phyloP scores from a whole-genome alignment of 2,113 vertebrate genomes.

The Gopherus flavomarginatus region DNA sequence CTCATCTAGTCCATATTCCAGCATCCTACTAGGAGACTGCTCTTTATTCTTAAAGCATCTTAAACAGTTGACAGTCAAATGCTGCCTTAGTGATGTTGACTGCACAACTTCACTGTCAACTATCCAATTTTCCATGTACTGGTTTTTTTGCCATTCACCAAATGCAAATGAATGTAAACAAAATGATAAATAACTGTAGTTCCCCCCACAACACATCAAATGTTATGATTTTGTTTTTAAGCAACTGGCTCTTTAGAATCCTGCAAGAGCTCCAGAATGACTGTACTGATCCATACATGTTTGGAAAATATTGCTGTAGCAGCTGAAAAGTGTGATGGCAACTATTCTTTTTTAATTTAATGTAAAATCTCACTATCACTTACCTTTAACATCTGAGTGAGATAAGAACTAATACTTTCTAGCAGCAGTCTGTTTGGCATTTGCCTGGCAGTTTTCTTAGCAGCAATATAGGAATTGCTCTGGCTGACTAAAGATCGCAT shows the following conservation, averaged over 20 bases:
- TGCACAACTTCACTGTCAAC: neutral
- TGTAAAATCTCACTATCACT: slow-evolving; percentile 17
- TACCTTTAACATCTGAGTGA: slow-evolving; percentile 93
- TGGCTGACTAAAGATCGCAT: slow-evolving; percentile 90
- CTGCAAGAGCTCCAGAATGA: neutral
- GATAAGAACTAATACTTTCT: slow-evolving; percentile 84
- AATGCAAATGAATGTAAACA: neutral
- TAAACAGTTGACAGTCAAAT: neutral
- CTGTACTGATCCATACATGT: neutral
- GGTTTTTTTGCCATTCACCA: neutral
- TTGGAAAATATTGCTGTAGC: neutral
- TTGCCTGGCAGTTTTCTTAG: slow-evolving; percentile 84
- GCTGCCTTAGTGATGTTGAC: neutral
- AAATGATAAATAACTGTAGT: neutral
- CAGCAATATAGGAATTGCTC: slow-evolving; percentile 92
- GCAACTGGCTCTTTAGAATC: neutral
- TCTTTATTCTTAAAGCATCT: neutral
- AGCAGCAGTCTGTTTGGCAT: slow-evolving; percentile 88
- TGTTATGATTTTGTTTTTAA: neutral
- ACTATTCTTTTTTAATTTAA: neutral
- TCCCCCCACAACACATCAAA: neutral
- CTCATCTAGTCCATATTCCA: neutral
- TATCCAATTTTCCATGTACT: neutral
- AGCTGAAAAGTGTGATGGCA: slow-evolving; percentile 18
- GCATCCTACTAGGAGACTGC: neutral